Evolutionary conservation across 1,140 invertebrate species (phyloP).

Genomic region (Paralvinella palmiformis): DNA sequence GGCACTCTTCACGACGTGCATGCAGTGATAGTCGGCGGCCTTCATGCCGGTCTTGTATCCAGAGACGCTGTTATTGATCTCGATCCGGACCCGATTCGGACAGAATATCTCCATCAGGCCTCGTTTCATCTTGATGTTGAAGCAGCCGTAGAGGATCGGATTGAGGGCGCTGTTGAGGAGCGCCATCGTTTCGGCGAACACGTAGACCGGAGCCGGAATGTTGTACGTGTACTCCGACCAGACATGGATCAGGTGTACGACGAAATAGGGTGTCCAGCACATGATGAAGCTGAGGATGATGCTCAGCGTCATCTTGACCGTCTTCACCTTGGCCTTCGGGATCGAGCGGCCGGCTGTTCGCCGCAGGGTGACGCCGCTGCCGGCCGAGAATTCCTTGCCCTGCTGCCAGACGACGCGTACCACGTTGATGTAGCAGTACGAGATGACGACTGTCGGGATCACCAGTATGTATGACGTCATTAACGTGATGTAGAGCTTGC

Average conservation of each 20-base stretch:
- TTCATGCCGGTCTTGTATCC: not conserved
- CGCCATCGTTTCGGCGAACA: slow-evolving; percentile 47
- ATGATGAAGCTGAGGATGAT: slow-evolving; percentile 49
- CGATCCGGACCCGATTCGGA: slow-evolving; percentile 2
- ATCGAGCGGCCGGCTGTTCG: slow-evolving; percentile 34
- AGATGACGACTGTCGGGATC: slow-evolving; percentile 47
- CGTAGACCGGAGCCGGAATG: slow-evolving; percentile 42
- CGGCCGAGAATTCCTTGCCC: slow-evolving; percentile 11
- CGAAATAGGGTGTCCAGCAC: slow-evolving; percentile 53
- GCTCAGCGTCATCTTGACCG: slow-evolving; percentile 51
- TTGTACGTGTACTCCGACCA: slow-evolving; percentile 48
- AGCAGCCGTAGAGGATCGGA: slow-evolving; percentile 50
- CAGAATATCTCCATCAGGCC: slow-evolving; percentile 35
- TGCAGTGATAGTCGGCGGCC: not conserved
- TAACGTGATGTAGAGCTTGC: slow-evolving; percentile 50
- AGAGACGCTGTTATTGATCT: not conserved
- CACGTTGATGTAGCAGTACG: slow-evolving; percentile 51
- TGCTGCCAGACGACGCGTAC: slow-evolving; percentile 48
- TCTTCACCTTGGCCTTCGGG: slow-evolving; percentile 51
- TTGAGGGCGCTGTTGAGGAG: slow-evolving; percentile 51
- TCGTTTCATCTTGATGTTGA: slow-evolving; percentile 45
- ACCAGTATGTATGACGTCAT: slow-evolving; percentile 48
- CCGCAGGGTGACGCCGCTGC: slow-evolving; percentile 26
- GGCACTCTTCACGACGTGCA: too few species aligned
- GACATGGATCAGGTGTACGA: slow-evolving; percentile 45